Percentiles rank a stretch among this genome's conserved stretches.
Evolutionary conservation across 2,888 invertebrate genomes (phyloP).

Genomic region (Chouioia cunea): DNA sequence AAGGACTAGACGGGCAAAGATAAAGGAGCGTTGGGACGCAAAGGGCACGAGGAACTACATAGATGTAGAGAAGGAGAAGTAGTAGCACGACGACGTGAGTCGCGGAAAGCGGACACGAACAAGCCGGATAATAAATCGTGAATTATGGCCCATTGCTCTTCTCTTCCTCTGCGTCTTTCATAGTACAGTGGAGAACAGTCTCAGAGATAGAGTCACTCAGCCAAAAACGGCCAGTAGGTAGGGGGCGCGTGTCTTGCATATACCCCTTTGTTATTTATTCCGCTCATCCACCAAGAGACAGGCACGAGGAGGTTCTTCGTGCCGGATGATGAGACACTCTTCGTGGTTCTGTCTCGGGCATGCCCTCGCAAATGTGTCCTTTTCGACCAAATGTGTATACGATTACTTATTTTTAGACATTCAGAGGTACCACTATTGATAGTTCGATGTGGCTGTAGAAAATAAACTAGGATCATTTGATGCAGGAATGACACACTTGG

Average conservation of each 20-base stretch:
- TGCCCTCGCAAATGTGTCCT: too few species aligned
- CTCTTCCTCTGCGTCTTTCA: background rate
- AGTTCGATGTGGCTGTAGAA: too few species aligned
- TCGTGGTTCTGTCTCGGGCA: too few species aligned
- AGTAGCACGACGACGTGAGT: background rate
- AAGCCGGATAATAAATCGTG: conserved; percentile 41
- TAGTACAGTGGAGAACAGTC: background rate
- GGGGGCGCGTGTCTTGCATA: conserved; percentile 22
- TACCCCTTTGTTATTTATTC: background rate
- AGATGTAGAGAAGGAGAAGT: background rate
- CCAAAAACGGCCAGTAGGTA: conserved; percentile 21
- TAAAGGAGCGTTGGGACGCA: background rate
- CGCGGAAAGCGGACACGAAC: conserved; percentile 26
- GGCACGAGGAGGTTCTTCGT: too few species aligned
- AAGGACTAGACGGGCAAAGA: conserved; percentile 8
- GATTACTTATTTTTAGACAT: too few species aligned
- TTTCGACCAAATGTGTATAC: too few species aligned
- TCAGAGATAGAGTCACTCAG: background rate
- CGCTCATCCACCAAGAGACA: too few species aligned
- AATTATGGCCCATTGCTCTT: conserved; percentile 41
- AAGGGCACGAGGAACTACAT: background rate
- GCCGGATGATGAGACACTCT: too few species aligned
- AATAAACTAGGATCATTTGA: too few species aligned
- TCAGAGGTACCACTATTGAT: too few species aligned
- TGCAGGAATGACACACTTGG: too few species aligned